These are phyloP conservation scores for Candoia aspera DNA, from an alignment of 2,113 vertebrate species.

Conservation along the genomic window DNA sequence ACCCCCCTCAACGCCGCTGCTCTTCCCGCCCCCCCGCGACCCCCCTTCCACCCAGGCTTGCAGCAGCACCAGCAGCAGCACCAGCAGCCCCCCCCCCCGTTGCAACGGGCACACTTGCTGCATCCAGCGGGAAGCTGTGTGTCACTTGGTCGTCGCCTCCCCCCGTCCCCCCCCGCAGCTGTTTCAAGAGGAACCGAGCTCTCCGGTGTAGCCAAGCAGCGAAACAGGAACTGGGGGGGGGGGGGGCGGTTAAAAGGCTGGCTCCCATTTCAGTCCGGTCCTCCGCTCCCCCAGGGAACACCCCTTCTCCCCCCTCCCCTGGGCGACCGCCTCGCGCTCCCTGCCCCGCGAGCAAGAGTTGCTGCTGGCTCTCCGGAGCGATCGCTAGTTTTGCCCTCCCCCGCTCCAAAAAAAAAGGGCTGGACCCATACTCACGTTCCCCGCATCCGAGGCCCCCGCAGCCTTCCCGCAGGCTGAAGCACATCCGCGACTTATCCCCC, in stretches of 20 bases:
- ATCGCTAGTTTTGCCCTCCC: neutral
- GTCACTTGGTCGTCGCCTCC: neutral
- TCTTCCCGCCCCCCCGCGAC: neutral
- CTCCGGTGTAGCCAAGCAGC: neutral
- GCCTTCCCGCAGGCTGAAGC: slow-evolving; percentile 74
- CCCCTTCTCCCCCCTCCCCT: neutral
- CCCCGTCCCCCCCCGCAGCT: neutral
- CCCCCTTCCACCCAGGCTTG: neutral
- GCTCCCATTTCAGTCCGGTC: neutral
- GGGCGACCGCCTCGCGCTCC: neutral
- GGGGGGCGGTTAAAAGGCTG: neutral
- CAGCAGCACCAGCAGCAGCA: neutral
- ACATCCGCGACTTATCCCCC: slow-evolving; percentile 74
- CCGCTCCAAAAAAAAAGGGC: neutral
- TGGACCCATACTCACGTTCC: slow-evolving; percentile 75
- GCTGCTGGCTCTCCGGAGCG: neutral
- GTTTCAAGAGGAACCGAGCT: neutral
- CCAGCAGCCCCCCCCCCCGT: neutral
- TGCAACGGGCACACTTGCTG: neutral
- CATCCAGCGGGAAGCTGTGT: neutral
- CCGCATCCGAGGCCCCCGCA: slow-evolving; percentile 69
- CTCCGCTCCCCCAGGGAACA: neutral
- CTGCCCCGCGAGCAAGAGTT: neutral
- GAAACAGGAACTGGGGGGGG: neutral
- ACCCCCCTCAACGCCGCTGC: neutral